These are phyloP conservation scores for Florisuga fusca DNA, from an alignment of 2,797 vertebrate species.

Conservation along the genomic window DNA sequence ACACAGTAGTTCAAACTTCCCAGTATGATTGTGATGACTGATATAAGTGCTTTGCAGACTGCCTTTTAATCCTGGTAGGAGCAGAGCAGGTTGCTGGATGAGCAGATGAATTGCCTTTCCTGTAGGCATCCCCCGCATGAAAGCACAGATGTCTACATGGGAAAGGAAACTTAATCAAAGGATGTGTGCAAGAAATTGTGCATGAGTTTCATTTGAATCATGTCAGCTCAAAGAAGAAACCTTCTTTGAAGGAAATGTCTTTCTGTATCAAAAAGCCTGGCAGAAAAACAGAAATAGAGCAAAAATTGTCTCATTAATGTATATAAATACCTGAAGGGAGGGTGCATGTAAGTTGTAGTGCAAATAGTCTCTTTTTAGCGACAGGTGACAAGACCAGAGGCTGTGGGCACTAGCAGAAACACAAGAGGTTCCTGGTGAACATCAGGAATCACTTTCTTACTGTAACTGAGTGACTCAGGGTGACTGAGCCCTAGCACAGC, in stretches of 20 bases:
- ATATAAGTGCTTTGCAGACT: not conserved
- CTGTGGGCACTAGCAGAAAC: not conserved
- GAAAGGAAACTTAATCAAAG: not conserved
- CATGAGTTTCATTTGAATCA: not conserved
- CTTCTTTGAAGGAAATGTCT: not conserved
- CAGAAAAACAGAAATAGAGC: not conserved
- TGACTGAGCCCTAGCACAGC: not conserved
- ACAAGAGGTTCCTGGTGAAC: not conserved
- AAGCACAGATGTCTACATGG: not conserved
- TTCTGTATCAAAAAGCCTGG: not conserved
- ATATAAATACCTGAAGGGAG: not conserved
- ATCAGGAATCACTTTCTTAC: not conserved
- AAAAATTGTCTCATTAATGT: rapidly evolving
- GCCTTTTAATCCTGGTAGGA: not conserved
- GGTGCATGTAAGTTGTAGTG: not conserved
- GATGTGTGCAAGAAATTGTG: not conserved
- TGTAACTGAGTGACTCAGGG: too few species aligned
- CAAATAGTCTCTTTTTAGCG: not conserved
- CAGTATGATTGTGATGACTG: not conserved
- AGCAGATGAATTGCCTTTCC: not conserved
- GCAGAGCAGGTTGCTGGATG: not conserved
- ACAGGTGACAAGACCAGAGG: not conserved
- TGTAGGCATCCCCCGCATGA: not conserved
- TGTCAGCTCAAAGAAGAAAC: not conserved
- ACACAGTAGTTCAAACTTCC: not conserved